A percentile compares a stretch with the other conserved stretches of the same genome.
Evolutionary conservation across 2,888 invertebrate species (phyloP).

Genomic region (Cataglyphis cursor): DNA sequence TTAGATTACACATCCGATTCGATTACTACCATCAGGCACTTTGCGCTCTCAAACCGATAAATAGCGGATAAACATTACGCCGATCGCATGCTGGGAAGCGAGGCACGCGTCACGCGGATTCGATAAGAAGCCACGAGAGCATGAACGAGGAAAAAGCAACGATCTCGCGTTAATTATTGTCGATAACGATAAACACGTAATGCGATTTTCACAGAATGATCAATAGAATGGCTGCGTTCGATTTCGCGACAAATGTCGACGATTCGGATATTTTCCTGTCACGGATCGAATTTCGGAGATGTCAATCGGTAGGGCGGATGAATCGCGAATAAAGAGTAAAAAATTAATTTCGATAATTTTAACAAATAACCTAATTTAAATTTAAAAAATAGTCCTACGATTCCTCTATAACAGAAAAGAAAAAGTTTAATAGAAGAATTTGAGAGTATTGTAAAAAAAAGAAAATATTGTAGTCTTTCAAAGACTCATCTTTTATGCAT

Average conservation of each 20-base stretch:
- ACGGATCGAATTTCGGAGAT: background rate
- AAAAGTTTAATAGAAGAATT: background rate
- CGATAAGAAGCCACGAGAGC: conserved; percentile 21
- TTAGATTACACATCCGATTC: conserved; percentile 25
- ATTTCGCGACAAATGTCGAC: background rate
- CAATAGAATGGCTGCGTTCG: background rate
- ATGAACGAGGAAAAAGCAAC: background rate
- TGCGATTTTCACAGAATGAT: conserved; percentile 30
- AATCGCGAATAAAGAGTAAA: background rate
- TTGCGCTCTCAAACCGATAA: conserved; percentile 18
- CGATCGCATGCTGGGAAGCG: background rate
- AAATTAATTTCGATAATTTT: background rate
- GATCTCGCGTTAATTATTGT: conserved; percentile 13
- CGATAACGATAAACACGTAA: background rate
- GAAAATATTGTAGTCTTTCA: background rate
- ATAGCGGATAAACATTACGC: conserved; percentile 2
- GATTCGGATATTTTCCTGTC: background rate
- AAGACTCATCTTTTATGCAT: background rate
- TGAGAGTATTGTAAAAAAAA: background rate
- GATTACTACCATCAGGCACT: conserved; percentile 7
- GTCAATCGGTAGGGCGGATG: background rate
- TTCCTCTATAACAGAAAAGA: background rate
- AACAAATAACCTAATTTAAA: background rate
- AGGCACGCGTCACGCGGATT: conserved; percentile 17
- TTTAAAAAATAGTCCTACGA: background rate